Base-by-base conservation (phyloP, 1,140 invertebrate genomes). In the Sipha flava region DNA sequence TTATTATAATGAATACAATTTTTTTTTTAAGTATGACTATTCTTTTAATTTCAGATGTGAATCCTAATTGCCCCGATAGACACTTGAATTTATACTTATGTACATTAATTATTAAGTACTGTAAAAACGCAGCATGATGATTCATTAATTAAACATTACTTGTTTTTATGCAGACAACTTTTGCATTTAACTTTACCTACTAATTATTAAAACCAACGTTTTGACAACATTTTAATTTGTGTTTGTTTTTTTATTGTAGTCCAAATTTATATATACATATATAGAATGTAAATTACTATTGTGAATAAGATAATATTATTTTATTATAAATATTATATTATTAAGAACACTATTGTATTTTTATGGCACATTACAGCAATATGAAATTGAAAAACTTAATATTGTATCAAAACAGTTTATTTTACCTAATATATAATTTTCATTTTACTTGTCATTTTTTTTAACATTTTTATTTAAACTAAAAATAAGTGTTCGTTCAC, bases 251-350 rank as follows among this genome's bases (percentile, higher is more conserved):
- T 31, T 62, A 34, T 9, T 64, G 12, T 64, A 64, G n/a, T 62
- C n/a, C n/a, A n/a, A n/a, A 62, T 26, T 34, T 66, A 66, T 40
- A 66, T 43, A 26, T 18, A 6, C 31, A 66, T 59, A 40, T 40
- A 40, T 43, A 66, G 64, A 16, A 43, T 66, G 64, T 66, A 66
- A 66, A 66, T 43, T 66, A 66, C 62, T 66, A 66, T 43, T 66
- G 64, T 66, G 64, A 66, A 66, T 66, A 66, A 66, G n/a, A 66
- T 66, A 40, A 40, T 66, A 66, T 66, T 66, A 66, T 66, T 66
- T 66, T 66, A 66, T 43, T 66, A 66, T 66, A 66, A 66, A 66
- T 66, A 62, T 59, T 31, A 64, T 66, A 66, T 21, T 43, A 43
- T 66, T 66, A 66, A 66, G 64, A 43, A 40, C 64, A 43, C 64